Evolutionary conservation across 2,888 invertebrate species (phyloP).

Genomic region (Tribolium freemani): DNA sequence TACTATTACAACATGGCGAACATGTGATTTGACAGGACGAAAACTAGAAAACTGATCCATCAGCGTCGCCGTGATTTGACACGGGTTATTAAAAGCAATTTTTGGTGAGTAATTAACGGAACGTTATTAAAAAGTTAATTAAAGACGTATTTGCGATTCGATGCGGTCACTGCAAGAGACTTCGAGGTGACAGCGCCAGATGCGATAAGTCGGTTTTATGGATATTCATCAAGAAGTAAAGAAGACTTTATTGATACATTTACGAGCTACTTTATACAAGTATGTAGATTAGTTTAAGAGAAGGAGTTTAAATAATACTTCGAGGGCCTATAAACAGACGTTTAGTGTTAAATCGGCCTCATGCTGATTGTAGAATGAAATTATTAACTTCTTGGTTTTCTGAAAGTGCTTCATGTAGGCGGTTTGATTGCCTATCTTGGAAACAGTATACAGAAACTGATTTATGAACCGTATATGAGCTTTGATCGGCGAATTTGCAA

Average conservation of each 20-base stretch:
- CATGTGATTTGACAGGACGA: neutral
- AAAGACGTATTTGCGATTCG: conserved; percentile 29
- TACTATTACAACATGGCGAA: conserved; percentile 2
- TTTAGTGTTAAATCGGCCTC: neutral
- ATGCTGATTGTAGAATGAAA: conserved; percentile 2
- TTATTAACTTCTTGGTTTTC: conserved; percentile 14
- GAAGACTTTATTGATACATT: neutral
- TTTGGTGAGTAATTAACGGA: conserved; percentile 11
- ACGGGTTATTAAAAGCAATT: conserved; percentile 31
- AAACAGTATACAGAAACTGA: conserved; percentile 6
- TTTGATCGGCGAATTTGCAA: conserved; percentile 11
- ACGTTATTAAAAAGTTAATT: conserved; percentile 11
- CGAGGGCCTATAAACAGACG: neutral
- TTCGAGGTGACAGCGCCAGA: too few species aligned
- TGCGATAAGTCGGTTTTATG: neutral
- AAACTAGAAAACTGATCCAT: too few species aligned
- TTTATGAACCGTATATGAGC: neutral
- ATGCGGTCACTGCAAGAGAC: conserved; percentile 3
- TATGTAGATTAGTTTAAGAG: conserved; percentile 6
- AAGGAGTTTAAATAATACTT: neutral
- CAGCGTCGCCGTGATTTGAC: neutral
- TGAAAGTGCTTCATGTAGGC: neutral
- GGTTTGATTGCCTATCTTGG: neutral
- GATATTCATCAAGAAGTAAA: neutral
- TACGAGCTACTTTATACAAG: neutral